Evolutionary conservation across 1,140 invertebrate species (phyloP).

Genomic region (Coelopa frigida): DNA sequence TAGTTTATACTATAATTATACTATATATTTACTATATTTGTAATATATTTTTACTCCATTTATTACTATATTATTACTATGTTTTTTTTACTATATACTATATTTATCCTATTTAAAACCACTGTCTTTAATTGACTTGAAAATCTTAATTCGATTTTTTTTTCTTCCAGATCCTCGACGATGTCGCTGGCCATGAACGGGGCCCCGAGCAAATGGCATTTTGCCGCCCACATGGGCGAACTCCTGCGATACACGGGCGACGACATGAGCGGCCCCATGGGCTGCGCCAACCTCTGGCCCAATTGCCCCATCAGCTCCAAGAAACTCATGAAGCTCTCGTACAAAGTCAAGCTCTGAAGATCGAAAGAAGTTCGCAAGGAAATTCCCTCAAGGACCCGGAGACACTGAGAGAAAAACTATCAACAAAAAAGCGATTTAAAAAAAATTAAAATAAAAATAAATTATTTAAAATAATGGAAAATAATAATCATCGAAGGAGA

Average conservation of each 20-base stretch:
- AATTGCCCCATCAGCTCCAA: slow-evolving; percentile 44
- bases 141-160: slow-evolving; percentile 3
- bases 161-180: slow-evolving; percentile 41
- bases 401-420: too few relatives aligned
- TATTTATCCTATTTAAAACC: too few relatives aligned
- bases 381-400: background rate
- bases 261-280: slow-evolving; percentile 39
- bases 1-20: too few relatives aligned
- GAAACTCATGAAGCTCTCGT: slow-evolving; percentile 41
- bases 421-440: too few relatives aligned
- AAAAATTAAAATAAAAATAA: too few relatives aligned
- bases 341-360: slow-evolving; percentile 36
- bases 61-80: too few relatives aligned
- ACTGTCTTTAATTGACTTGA: too few relatives aligned
- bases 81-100: background rate
- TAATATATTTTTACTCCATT: too few relatives aligned
- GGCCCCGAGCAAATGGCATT: slow-evolving; percentile 66
- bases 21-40: too few relatives aligned
- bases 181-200: slow-evolving; percentile 42
- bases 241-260: slow-evolving; percentile 49
- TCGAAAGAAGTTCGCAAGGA: background rate
- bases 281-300: slow-evolving; percentile 43
- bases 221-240: slow-evolving; percentile 76
- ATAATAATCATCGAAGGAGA: too few relatives aligned
- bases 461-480: too few relatives aligned